phyloP scores from a whole-genome alignment of 2,888 invertebrate species.

The Lypha dubia region DNA sequence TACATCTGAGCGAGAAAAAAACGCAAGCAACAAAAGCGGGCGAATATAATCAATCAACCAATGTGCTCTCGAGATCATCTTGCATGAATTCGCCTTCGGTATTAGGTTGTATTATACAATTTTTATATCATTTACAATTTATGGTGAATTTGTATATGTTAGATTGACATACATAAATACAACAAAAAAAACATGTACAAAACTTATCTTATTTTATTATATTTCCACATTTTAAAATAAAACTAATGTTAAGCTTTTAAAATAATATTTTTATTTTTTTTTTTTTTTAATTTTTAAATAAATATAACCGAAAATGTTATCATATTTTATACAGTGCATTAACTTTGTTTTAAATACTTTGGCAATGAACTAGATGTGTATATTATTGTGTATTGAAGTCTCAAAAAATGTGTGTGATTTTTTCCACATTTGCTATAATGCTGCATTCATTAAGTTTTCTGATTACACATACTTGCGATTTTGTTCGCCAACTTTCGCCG shows the following conservation, averaged over 20 bases:
- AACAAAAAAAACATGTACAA: conserved; percentile 58
- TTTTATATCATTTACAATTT: conserved; percentile 23
- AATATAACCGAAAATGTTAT: conserved; percentile 39
- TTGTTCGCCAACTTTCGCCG: too few relatives aligned
- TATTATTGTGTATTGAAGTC: too few relatives aligned
- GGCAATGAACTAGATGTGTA: too few relatives aligned
- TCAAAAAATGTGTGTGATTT: too few relatives aligned
- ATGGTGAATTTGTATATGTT: conserved; percentile 15
- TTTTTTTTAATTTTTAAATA: conserved; percentile 60
- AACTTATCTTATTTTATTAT: conserved; percentile 61
- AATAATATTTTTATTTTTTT: conserved; percentile 10
- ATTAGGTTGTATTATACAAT: conserved; percentile 5
- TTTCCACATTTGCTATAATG: too few relatives aligned
- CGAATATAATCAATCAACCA: too few relatives aligned
- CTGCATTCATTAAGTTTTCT: too few relatives aligned
- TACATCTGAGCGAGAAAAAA: too few relatives aligned
- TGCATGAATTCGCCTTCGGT: too few relatives aligned
- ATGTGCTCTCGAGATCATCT: too few relatives aligned
- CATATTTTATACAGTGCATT: conserved; percentile 1
- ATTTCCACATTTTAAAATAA: conserved; percentile 41
- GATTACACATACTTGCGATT: too few relatives aligned
- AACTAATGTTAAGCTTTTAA: conserved; percentile 58
- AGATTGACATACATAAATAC: conserved; percentile 8
- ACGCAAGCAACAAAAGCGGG: too few relatives aligned
- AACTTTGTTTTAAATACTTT: background rate